Base-by-base conservation (phyloP, 2,888 invertebrate species). In the Pristionchus arcanus region DNA sequence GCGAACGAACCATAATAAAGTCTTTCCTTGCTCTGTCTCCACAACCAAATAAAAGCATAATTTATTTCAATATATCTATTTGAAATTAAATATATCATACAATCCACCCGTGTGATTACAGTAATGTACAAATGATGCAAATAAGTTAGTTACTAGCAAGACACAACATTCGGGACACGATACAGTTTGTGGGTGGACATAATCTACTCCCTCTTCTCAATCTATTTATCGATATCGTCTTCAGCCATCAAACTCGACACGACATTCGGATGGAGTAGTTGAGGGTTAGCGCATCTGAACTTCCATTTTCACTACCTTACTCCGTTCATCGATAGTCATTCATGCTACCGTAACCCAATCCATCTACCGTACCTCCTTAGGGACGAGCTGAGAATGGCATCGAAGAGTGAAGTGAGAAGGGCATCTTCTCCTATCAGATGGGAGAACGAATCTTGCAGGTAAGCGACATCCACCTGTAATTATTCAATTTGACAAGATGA, bases 331-430 rank as follows among this genome's bases (percentile, higher is more conserved):
- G 49, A 42, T 55, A 55, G 15, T 84, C n/a, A 55, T 0, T 31
- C 31, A 84, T 55, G 31, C 55, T 31, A 42, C 84, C 53, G n/a
- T 31, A 28, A n/a, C n/a, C n/a, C 9, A 42, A 85, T 63, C 25
- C n/a, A 63, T 16, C 25, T n/a, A 42, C 34, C 42, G 53, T 71
- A 87, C 87, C 89, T 77, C 31, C 89, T 77, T 37, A 89, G 89
- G 25, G 89, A 66, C 3, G 89, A 77, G 31, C 77, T 77, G n/a
- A 89, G 81, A 19, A 89, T 66, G 37, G 77, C 28, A 63, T 89
- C 89, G 81, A 89, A 89, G 81, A 89, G 89, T 31, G 89, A 89
- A n/a, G 89, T 89, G 28, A 89, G 59, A 37, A 89, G 81, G n/a
- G 89, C 25, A 42, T 81, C 81, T 15, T 89, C 89, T 59, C 89